Evolutionary conservation across 2,797 vertebrate genomes (phyloP), one percentile per base, ranked within the genome.

Genomic region (Peromyscus nudipes): DNA sequence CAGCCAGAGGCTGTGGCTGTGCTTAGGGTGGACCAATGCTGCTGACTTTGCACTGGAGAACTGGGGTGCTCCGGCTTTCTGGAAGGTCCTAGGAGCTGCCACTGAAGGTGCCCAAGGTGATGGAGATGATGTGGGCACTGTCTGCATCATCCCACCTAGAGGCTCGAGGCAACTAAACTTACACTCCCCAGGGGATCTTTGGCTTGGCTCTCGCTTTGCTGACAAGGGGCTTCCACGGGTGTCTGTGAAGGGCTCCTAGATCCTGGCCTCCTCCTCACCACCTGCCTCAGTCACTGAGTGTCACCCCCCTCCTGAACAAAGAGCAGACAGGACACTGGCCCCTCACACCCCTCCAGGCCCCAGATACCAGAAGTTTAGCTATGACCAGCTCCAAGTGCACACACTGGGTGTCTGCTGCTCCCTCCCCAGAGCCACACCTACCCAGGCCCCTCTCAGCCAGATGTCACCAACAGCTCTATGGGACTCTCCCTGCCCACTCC

Each of bases 101-200:
- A 31, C 16, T 40, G 19, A 40, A 4, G 46, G 49, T 11, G 6
- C 55, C 31, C 37, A 10, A 21, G 23, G 69, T 67, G 57, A 88
- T 73, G 55, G 27, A 89, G 75, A 65, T 1, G 9, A 4, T 6
- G 3, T 8, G 60, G 37, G 40, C 29, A 67, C 46, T 14, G 34
- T 71, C 7, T 1, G 5, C 3, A 2, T 43, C 0, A 7, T 25
- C 27, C 52, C 11, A 57, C 49, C 71, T 14, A 0, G 37, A 52
- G 37, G 11, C 37, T 29, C 82, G 4, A 17, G 31, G 65, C 17
- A 40, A 10, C 76, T 40, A 1, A 1, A 14, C 21, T 29, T 40
- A 52, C 25, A 34, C 79, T n/a, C 4, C 49, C 14, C 10, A 1
- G 37, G 17, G 2, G 27, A 49, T 25, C 3, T 75, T 14, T 2